Conservation (phyloP, 2,113 vertebrate species). For the Eulemur rufifrons region DNA sequence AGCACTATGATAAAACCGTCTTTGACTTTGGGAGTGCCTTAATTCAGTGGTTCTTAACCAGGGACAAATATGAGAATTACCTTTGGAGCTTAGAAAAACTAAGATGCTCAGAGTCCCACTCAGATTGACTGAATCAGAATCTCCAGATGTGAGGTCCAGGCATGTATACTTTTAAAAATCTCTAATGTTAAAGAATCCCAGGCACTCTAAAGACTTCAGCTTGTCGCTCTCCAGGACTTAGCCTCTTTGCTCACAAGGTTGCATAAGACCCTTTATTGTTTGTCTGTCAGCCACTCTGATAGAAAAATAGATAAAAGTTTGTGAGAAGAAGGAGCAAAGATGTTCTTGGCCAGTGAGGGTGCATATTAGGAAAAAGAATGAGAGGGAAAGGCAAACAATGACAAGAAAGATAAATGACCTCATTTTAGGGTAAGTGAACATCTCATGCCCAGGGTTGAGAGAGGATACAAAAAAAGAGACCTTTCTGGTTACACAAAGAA, state of each 20-base stretch:
- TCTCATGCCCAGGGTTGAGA: background rate
- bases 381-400: background rate
- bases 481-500: background rate
- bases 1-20: background rate
- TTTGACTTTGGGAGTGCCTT: background rate
- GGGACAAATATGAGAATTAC: background rate
- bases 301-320: background rate
- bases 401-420: background rate
- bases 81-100: background rate
- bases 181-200: background rate
- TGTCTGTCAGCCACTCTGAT: background rate
- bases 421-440: background rate
- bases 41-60: background rate
- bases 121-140: background rate
- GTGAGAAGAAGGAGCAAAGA: background rate
- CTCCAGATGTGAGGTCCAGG: background rate
- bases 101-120: background rate
- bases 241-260: background rate
- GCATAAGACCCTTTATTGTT: background rate
- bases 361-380: background rate
- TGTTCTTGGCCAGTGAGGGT: background rate
- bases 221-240: background rate
- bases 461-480: background rate
- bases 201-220: background rate
- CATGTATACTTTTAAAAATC: background rate